Evolutionary conservation across 2,888 invertebrate genomes (phyloP), one percentile per base, ranked within the genome.

Genomic region (Leucophora obtusa): DNA sequence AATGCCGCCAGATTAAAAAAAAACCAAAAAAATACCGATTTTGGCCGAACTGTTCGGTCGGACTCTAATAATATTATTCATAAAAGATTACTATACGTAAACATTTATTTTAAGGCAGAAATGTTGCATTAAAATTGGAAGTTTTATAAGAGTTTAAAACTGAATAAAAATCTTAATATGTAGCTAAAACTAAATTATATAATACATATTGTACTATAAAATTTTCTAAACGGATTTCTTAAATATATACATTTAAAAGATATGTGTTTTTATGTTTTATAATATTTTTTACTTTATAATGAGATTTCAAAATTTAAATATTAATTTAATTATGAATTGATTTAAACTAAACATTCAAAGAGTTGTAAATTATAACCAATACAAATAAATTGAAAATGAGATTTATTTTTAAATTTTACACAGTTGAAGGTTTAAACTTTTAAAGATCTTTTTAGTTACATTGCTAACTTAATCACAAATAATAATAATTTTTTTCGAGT

Each of bases 101-200:
- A 66, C 14, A 72, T 74, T 72, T 72, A 69, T 65, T 58, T 79
- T 82, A 82, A 83, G 81, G 82, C 82, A 83, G 73, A 79, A 79
- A 62, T 78, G 69, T 81, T 79, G 72, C 75, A 53, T 81, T 56
- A 43, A 54, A 78, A 72, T 66, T 78, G 82, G 72, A 75, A 78
- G 68, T 63, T 68, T 54, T 66, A 43, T 58, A 63, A 15, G 14
- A 62, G 65, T 50, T 70, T 14, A 73, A 50, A 74, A 74, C 35
- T 63, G 51, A 58, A 15, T 60, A 43, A 21, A 33, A 24, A 28
- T 43, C 28, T 59, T 59, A 59, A 43, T 7, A 47, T 56, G 14
- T 33, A 33, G 24, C 15, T 56, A 51, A 71, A 65, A 62, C 35
- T 58, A 66, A 65, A 56, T 11, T 58, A 51, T 11, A 66, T 35